phyloP scores from a whole-genome alignment of 2,113 vertebrate species.

The Epinephelus fuscoguttatus region DNA sequence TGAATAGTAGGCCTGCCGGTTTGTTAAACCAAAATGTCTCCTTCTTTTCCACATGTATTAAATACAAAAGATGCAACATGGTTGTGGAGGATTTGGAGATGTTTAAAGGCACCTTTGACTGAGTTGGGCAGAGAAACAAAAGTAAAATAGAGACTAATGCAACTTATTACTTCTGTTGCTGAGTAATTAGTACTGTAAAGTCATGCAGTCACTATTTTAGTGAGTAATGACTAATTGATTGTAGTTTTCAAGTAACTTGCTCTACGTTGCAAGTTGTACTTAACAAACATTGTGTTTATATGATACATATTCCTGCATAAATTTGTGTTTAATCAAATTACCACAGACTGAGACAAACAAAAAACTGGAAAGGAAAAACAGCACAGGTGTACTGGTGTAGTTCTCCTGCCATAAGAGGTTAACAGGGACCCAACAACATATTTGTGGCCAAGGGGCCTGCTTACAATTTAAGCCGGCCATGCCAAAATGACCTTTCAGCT shows the following conservation, averaged over 20 bases:
- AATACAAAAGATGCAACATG: too few species aligned
- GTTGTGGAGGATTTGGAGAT: not conserved
- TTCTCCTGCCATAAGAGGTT: not conserved
- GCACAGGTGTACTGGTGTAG: not conserved
- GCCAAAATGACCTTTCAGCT: not conserved
- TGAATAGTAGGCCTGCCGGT: too few species aligned
- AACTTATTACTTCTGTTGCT: not conserved
- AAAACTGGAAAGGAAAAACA: not conserved
- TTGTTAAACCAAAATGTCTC: too few species aligned
- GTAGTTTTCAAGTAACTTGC: not conserved
- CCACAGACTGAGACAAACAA: not conserved
- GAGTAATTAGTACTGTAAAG: not conserved
- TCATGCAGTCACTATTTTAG: not conserved
- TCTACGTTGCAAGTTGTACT: not conserved
- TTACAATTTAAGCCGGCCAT: not conserved
- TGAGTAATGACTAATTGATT: not conserved
- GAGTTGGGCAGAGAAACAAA: not conserved
- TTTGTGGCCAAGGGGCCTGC: not conserved
- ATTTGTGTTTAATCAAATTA: slow-evolving; percentile 1
- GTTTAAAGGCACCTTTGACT: not conserved
- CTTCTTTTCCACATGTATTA: too few species aligned
- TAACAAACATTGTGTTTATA: not conserved
- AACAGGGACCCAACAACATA: not conserved
- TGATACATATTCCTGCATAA: not conserved
- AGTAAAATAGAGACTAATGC: not conserved